A percentile compares a stretch with the other conserved stretches of the same genome.
These are phyloP conservation scores for Mus spretus DNA, from an alignment of 2,797 vertebrate genomes.

Conservation along the genomic window DNA sequence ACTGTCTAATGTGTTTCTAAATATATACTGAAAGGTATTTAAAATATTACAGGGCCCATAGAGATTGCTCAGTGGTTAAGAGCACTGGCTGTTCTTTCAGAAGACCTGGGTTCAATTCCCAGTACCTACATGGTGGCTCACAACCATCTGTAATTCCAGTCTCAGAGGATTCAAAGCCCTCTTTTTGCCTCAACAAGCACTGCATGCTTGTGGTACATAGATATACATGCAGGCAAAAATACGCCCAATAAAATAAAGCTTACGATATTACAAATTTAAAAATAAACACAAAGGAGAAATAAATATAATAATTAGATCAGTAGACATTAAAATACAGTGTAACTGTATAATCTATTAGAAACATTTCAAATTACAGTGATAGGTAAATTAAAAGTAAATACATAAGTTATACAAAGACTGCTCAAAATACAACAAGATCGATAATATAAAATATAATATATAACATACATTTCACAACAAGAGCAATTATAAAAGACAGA, in stretches of 20 bases:
- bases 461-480: conserved; percentile 49
- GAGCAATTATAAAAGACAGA: conserved; percentile 22
- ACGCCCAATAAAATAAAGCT: not conserved
- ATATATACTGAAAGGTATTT: not conserved
- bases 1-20: conserved; percentile 17
- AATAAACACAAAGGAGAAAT: not conserved
- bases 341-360: not conserved
- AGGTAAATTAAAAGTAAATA: conserved; percentile 6
- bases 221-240: not conserved
- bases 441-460: not conserved
- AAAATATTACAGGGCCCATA: not conserved
- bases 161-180: not conserved
- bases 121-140: not conserved
- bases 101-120: not conserved
- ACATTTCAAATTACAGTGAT: not conserved
- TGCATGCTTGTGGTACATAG: not conserved
- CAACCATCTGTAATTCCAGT: not conserved
- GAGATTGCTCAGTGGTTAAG: not conserved
- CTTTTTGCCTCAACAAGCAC: not conserved
- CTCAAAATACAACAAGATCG: conserved; percentile 51
- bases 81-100: not conserved
- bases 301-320: not conserved
- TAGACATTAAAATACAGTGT: not conserved
- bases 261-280: not conserved
- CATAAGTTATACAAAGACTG: not conserved